phyloP scores from a whole-genome alignment of 2,113 vertebrate genomes.

The Otocyon megalotis region DNA sequence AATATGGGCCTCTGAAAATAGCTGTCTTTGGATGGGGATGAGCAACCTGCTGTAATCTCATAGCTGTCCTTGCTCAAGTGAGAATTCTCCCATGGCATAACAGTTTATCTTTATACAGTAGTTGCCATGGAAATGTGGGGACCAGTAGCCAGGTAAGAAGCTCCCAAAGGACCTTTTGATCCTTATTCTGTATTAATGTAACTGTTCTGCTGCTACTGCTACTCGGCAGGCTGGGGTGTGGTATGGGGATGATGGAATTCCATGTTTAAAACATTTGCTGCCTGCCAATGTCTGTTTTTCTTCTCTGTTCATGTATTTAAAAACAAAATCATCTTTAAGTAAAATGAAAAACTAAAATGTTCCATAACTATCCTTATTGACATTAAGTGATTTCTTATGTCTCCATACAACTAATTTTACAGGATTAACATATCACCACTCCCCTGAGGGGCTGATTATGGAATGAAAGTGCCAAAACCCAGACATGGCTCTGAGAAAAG shows the following conservation, averaged over 20 bases:
- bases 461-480: background rate
- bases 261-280: conserved; percentile 41
- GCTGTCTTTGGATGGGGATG: conserved; percentile 4
- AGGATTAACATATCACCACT: background rate
- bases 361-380: background rate
- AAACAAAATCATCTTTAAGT: conserved; percentile 62
- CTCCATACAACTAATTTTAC: background rate
- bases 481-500: background rate
- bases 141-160: background rate
- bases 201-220: background rate
- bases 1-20: conserved; percentile 60
- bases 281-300: conserved; percentile 59
- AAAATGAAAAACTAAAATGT: conserved; percentile 36
- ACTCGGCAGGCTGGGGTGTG: background rate
- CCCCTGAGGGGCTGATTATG: background rate
- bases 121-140: background rate
- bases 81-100: background rate
- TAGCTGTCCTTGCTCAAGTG: background rate
- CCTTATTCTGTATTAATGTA: background rate
- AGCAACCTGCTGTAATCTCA: background rate
- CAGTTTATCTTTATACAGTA: background rate
- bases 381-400: conserved; percentile 45
- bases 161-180: background rate
- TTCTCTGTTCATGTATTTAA: conserved; percentile 53
- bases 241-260: background rate